A percentile compares a stretch with the other conserved stretches of the same genome.
Conservation (phyloP, 1,140 invertebrate species). For the Gyrodactylus salaris region DNA sequence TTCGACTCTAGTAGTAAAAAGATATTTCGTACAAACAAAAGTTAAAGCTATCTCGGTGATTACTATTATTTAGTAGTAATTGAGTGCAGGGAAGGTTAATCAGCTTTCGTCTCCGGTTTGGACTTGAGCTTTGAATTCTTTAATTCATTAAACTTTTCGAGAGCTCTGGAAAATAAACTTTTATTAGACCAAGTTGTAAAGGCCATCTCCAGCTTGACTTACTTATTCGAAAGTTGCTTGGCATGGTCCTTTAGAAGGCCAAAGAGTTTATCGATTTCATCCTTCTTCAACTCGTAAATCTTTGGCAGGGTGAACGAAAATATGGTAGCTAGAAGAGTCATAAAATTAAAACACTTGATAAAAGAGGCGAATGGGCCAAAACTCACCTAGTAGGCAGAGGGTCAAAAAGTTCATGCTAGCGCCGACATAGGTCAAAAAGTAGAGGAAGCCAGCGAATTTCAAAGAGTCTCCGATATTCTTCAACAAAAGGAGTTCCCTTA, state of each 20-base stretch:
- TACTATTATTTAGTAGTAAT: no score
- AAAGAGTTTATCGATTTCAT: neutral
- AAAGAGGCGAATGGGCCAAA: no score
- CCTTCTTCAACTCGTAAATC: neutral
- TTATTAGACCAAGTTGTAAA: neutral
- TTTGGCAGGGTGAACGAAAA: neutral
- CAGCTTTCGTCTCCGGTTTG: neutral
- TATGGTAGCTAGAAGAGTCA: no score
- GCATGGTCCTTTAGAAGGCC: neutral
- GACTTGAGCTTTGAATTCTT: neutral
- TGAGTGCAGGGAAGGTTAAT: no score
- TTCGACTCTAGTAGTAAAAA: no score
- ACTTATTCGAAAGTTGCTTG: neutral
- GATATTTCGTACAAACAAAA: no score
- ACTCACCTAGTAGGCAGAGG: no score
- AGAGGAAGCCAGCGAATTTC: neutral
- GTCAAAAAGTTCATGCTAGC: neutral
- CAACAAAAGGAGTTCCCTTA: neutral
- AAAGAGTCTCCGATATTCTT: neutral
- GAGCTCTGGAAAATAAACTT: neutral
- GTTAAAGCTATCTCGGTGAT: no score
- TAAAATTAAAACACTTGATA: no score
- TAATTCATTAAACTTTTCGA: neutral
- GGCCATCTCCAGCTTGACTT: neutral
- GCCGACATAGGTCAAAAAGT: neutral